Conservation (phyloP, 2,113 vertebrate genomes). For the Sciurus niger region DNA sequence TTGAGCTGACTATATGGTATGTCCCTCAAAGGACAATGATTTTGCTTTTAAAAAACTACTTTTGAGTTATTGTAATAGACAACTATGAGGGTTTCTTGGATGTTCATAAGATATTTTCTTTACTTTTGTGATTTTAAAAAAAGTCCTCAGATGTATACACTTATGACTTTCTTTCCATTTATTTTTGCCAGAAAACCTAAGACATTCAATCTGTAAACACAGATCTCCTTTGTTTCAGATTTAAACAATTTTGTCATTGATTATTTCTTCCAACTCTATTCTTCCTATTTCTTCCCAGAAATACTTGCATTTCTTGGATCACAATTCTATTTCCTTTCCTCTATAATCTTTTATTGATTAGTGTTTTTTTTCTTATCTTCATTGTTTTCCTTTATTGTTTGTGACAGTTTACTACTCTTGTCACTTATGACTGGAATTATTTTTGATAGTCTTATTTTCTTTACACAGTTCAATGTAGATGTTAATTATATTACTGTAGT, state of each 20-base stretch:
- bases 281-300: not conserved
- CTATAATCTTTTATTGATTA: not conserved
- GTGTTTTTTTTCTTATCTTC: not conserved
- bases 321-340: not conserved
- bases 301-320: not conserved
- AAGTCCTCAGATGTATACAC: not conserved
- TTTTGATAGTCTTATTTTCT: constrained; percentile 3
- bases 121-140: not conserved
- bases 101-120: not conserved
- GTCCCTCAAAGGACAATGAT: not conserved
- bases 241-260: not conserved
- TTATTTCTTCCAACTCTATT: constrained; percentile 18
- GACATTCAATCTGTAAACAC: not conserved
- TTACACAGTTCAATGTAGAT: not conserved
- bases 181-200: not conserved
- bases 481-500: not conserved
- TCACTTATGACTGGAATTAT: not conserved
- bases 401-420: not conserved
- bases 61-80: not conserved
- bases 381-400: not conserved
- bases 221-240: not conserved
- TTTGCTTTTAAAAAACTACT: not conserved
- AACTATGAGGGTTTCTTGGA: not conserved
- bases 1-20: not conserved
- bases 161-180: not conserved